Base-by-base conservation (phyloP, 2,797 vertebrate species). In the Apogon talboti region DNA sequence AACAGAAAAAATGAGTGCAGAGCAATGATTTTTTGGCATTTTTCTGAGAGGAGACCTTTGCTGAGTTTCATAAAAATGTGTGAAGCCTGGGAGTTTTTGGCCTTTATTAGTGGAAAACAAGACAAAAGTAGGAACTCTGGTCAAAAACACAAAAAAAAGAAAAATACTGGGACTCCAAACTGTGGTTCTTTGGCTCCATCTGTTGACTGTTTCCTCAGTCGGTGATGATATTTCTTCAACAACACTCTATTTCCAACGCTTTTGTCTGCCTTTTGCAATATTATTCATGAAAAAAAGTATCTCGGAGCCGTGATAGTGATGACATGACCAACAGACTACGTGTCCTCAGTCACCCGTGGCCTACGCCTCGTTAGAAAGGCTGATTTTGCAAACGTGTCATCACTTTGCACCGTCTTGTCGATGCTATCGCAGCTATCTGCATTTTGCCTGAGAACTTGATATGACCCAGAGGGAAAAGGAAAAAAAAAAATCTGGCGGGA, bases 391-490 rank as follows among this genome's bases (percentile, higher is more conserved):
- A 76, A 87, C 64, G 53, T 92, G 86, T 93, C 91, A 93, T 92
- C 84, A 83, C 89, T 87, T 92, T 76, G 85, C 90, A 82, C 90
- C 76, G 74, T 87, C 87, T 90, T 89, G 91, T 91, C 58, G 72
- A 89, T 81, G 83, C 75, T 81, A 91, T 92, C 88, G 24, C 76
- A 45, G 59, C 76, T 85, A 82, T 89, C 86, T 85, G 83, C 85
- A 69, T 86, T 91, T 87, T 89, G 64, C 51, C 81, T 40, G 83
- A 90, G 91, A 94, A 93, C 88, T 88, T 77, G 86, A 92, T 92
- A 84, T 92, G 91, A 92, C 88, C 80, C 81, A 74, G 77, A 89
- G 84, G 82, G 85, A 12, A 73, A 54, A 76, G 33, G 55, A 71
- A 74, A 66, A 51, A 74, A 66, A 51, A 59, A 56, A 71, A 71